Conservation (phyloP, 2,888 invertebrate species). For the Augochlorella aurata region DNA sequence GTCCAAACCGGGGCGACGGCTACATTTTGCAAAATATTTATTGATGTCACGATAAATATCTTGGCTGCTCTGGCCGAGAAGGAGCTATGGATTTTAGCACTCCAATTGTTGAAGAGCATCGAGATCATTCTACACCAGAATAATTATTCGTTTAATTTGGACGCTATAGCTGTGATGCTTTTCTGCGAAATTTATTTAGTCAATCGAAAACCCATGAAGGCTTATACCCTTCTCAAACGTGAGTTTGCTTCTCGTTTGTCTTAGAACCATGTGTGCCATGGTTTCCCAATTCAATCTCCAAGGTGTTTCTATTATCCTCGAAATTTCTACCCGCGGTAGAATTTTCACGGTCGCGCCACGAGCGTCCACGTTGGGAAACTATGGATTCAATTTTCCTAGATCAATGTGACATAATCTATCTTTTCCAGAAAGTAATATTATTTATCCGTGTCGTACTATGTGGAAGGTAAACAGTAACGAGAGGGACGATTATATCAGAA, state of each 20-base stretch:
- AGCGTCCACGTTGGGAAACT: neutral
- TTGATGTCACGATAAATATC: constrained; percentile 64
- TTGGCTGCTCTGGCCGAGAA: constrained; percentile 69
- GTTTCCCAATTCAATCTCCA: neutral
- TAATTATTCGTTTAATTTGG: constrained; percentile 57
- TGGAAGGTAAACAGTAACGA: constrained; percentile 65
- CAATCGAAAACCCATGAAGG: constrained; percentile 71
- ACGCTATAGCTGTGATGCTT: constrained; percentile 67
- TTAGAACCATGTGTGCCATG: neutral
- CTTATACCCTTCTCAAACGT: constrained; percentile 72
- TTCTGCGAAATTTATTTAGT: constrained; percentile 74
- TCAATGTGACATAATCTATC: constrained; percentile 14
- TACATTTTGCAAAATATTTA: constrained; percentile 59
- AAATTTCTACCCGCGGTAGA: no score
- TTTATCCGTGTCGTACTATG: constrained; percentile 60
- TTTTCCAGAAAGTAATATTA: constrained; percentile 70
- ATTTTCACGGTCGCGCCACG: no score
- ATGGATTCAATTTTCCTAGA: neutral
- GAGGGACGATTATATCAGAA: constrained; percentile 64
- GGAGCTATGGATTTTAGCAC: constrained; percentile 71
- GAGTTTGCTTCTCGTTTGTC: constrained; percentile 57
- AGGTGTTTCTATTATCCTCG: no score
- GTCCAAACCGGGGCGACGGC: constrained; percentile 63
- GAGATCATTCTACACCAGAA: constrained; percentile 33
- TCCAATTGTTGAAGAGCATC: constrained; percentile 64